Evolutionary conservation across 2,888 invertebrate species (phyloP).

Genomic region (Nycteola revayana): DNA sequence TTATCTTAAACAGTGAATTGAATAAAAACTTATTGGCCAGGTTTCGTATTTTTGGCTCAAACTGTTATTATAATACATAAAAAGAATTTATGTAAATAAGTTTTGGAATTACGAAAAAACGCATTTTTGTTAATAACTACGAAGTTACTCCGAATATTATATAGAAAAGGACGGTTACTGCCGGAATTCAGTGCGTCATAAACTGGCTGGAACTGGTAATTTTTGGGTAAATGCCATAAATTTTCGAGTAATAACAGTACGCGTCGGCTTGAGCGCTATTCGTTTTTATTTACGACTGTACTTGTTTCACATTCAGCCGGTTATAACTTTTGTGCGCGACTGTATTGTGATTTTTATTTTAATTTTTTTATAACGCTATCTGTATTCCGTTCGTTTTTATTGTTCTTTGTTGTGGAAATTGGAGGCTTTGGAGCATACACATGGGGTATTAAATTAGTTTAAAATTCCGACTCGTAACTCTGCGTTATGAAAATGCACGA

Average conservation of each 20-base stretch:
- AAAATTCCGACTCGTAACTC: too few relatives aligned
- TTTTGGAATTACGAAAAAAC: slow-evolving; percentile 24
- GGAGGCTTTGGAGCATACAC: slow-evolving; percentile 24
- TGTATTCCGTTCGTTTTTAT: slow-evolving; percentile 57
- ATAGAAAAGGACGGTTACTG: slow-evolving; percentile 31
- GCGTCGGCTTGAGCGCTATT: slow-evolving; percentile 71
- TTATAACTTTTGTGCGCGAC: slow-evolving; percentile 71
- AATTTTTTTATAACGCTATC: slow-evolving; percentile 56
- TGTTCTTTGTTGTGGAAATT: slow-evolving; percentile 64
- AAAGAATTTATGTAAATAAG: slow-evolving; percentile 18
- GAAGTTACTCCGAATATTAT: slow-evolving; percentile 26
- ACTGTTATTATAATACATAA: slow-evolving; percentile 20
- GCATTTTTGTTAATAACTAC: slow-evolving; percentile 35
- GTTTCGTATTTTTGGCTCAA: slow-evolving; percentile 22
- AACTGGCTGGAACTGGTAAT: slow-evolving; percentile 64
- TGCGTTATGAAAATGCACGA: too few relatives aligned
- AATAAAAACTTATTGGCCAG: neutral
- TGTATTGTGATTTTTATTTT: slow-evolving; percentile 70
- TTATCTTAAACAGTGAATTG: too few relatives aligned
- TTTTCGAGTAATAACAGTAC: slow-evolving; percentile 68
- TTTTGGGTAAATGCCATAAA: slow-evolving; percentile 72
- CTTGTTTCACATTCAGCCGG: slow-evolving; percentile 74
- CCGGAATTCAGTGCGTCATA: slow-evolving; percentile 54
- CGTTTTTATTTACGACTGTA: slow-evolving; percentile 77
- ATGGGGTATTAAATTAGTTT: too few relatives aligned